A percentile compares a stretch with the other conserved stretches of the same genome.
Evolutionary conservation across 2,797 vertebrate species (phyloP).

Genomic region (Acomys russatus): DNA sequence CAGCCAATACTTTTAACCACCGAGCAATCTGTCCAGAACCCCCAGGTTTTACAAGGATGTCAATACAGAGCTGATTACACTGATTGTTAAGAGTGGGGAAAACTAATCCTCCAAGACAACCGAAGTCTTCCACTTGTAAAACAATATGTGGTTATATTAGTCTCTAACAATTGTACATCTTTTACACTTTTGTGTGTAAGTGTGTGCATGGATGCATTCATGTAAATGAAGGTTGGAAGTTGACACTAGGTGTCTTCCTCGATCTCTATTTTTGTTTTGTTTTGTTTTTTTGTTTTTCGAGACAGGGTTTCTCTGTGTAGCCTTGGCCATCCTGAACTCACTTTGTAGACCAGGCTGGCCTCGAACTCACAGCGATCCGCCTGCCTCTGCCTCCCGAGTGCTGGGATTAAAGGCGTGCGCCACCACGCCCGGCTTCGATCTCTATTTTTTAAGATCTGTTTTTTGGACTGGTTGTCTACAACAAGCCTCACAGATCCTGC

Average conservation of each 20-base stretch:
- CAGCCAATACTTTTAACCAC: background rate
- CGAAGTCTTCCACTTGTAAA: constrained; percentile 29
- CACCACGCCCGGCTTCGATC: no score
- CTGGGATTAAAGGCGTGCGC: no score
- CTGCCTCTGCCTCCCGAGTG: no score
- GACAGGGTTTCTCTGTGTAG: no score
- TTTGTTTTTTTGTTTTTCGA: no score
- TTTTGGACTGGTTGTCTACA: background rate
- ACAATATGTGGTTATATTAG: constrained; percentile 19
- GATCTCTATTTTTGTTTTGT: background rate
- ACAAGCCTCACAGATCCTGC: background rate
- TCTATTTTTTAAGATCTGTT: background rate
- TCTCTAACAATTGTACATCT: constrained; percentile 25
- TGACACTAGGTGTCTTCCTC: background rate
- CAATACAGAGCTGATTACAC: constrained; percentile 52
- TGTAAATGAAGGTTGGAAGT: background rate
- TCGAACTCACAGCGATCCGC: no score
- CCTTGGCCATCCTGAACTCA: no score
- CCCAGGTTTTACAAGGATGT: constrained; percentile 42
- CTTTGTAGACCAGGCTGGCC: no score
- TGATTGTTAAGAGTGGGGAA: background rate
- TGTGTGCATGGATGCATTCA: background rate
- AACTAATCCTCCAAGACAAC: constrained; percentile 51
- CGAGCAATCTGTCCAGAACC: background rate
- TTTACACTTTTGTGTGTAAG: background rate